phyloP scores from a whole-genome alignment of 2,797 vertebrate species.

The Aselliscus stoliczkanus region DNA sequence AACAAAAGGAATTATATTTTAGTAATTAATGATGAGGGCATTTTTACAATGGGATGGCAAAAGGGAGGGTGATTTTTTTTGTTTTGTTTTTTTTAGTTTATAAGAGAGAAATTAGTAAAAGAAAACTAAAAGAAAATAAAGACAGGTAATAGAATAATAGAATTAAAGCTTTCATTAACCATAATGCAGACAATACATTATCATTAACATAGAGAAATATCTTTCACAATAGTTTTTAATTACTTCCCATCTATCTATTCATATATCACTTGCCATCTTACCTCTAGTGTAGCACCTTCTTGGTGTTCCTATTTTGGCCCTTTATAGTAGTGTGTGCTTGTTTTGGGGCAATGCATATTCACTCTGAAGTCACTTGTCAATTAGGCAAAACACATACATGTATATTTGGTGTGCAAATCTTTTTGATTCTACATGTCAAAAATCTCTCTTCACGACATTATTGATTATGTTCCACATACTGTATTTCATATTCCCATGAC shows the following conservation, averaged over 20 bases:
- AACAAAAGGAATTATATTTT: neutral
- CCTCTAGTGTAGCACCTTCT: neutral
- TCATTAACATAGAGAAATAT: neutral
- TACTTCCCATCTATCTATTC: neutral
- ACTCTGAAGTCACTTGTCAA: neutral
- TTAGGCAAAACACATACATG: neutral
- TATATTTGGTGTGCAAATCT: neutral
- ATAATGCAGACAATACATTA: neutral
- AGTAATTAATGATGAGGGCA: neutral
- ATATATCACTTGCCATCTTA: neutral
- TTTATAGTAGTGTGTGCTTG: neutral
- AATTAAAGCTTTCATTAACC: neutral
- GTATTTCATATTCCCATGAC: no score
- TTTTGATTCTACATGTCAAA: neutral
- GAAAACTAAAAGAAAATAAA: neutral
- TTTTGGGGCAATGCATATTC: neutral
- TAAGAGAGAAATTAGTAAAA: neutral
- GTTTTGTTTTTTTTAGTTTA: neutral
- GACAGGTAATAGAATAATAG: neutral
- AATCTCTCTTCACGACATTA: neutral
- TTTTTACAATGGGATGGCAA: neutral
- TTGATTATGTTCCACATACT: no score
- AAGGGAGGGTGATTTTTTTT: neutral
- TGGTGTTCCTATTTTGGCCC: neutral
- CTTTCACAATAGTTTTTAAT: neutral